These are phyloP conservation scores for Montipora capricornis DNA, from an alignment of 64 coral and sea anemone species.

Conservation along the genomic window DNA sequence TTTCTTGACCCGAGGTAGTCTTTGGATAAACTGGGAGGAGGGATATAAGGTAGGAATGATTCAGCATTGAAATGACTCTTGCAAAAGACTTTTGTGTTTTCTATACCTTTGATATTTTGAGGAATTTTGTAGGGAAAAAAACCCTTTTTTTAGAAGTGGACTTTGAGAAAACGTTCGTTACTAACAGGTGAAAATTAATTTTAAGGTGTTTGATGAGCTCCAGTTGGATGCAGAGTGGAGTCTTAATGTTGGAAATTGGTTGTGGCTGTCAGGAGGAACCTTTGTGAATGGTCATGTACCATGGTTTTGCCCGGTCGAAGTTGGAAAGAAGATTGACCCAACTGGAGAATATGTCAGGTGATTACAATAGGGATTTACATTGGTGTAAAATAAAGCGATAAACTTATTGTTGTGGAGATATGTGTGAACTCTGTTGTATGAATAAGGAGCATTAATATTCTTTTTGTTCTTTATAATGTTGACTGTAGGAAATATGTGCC, in stretches of 20 bases:
- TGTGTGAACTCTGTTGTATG: too few relatives aligned
- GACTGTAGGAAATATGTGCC: slow-evolving; percentile 79
- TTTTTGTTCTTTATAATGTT: not conserved
- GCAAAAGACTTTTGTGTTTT: too few relatives aligned
- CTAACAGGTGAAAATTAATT: too few relatives aligned
- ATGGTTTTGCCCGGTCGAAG: slow-evolving; percentile 75
- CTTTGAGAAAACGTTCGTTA: too few relatives aligned
- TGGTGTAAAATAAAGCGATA: not conserved
- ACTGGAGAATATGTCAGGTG: slow-evolving; percentile 55
- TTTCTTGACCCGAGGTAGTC: slow-evolving; percentile 94
- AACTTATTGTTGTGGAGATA: not conserved
- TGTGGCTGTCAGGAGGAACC: slow-evolving; percentile 66
- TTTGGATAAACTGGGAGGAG: slow-evolving; percentile 98
- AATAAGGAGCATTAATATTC: not conserved
- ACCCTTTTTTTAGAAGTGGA: too few relatives aligned
- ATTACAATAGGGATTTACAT: not conserved
- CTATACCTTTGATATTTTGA: not conserved
- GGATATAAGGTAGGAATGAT: slow-evolving; percentile 76
- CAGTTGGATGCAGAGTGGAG: slow-evolving; percentile 75
- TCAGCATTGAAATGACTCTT: not conserved
- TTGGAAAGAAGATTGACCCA: slow-evolving; percentile 66
- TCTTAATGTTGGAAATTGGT: slow-evolving; percentile 59
- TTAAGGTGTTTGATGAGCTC: slow-evolving; percentile 60
- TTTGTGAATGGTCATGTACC: slow-evolving; percentile 53
- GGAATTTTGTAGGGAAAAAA: too few relatives aligned